Conservation (phyloP, 2,888 invertebrate species). For the Pocota personata region DNA sequence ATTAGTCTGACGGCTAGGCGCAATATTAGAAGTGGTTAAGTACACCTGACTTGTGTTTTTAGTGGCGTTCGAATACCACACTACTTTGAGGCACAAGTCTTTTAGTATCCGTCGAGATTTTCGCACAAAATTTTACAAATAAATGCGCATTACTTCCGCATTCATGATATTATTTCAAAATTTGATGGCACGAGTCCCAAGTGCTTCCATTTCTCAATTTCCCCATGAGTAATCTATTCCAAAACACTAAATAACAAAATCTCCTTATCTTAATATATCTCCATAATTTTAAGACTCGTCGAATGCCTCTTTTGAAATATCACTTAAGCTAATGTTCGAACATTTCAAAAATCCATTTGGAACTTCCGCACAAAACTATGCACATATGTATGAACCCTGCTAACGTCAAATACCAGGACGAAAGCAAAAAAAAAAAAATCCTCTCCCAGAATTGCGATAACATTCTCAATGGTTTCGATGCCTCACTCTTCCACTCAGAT, state of each 20-base stretch:
- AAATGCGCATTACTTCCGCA: background rate
- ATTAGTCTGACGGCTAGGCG: no score
- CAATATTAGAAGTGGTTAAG: no score
- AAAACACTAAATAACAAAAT: background rate
- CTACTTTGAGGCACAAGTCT: no score
- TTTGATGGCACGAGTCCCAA: background rate
- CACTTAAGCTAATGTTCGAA: constrained; percentile 60
- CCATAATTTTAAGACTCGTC: constrained; percentile 46
- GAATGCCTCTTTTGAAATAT: constrained; percentile 40
- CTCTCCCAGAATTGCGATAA: constrained; percentile 21
- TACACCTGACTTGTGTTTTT: no score
- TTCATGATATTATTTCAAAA: background rate
- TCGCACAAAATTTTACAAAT: no score
- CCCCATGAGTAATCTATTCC: background rate
- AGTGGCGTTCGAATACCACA: no score
- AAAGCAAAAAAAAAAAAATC: background rate
- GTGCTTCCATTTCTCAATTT: background rate
- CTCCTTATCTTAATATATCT: constrained; percentile 22
- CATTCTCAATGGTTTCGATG: constrained; percentile 29
- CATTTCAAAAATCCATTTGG: constrained; percentile 63
- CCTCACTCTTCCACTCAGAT: constrained; percentile 44
- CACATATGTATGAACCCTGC: background rate
- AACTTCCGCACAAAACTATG: constrained; percentile 34
- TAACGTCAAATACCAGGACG: background rate
- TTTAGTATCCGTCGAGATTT: no score